Evolutionary conservation across 2,113 vertebrate species (phyloP), one percentile per base, ranked within the genome.

Genomic region (Nanorana parkeri): DNA sequence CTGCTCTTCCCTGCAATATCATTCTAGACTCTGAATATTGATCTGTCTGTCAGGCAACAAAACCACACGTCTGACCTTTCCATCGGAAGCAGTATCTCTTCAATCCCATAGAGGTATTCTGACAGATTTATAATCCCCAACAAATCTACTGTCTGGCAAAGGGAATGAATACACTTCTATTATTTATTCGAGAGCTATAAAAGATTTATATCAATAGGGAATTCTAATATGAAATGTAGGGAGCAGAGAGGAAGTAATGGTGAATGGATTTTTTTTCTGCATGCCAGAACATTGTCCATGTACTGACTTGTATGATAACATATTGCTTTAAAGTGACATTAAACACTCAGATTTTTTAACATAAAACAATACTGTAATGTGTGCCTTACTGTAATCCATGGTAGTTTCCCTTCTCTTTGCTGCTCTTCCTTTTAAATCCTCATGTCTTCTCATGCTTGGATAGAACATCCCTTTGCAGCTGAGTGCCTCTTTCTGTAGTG

Each of bases 1-100:
- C 13, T 13, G n/a, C 58, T 60, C 5, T 15, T 63, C 13, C 21
- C 4, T 63, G 24, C 21, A 63, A 23, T 15, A 24, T 16, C 60
- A 24, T 5, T 17, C 66, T 72, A 72, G 68, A 72, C 68, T 72
- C 21, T 5, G 15, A 17, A 10, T 72, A 72, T 72, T 54, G 68
- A 72, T 72, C 23, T 28, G 65, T 67, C 65, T 67, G 21, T 26
- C 3, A 17, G n/a, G 47, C 47, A 54, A 41, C 10, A 21, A 69
- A 36, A 41, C 32, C 32, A 51, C 21, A 51, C 23, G n/a, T 36
- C 67, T 69, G 67, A 51, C 67, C 36, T 23, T 36, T 2, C 19
- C 32, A 36, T 10, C 29, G 26, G 65, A 36, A 36, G 32, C 29
- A 20, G 16, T 36, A 20, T n/a, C 23, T 32, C 64, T 66, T 66